These are phyloP conservation scores for Calliphora vomitoria DNA, from an alignment of 2,888 invertebrate genomes.

Conservation along the genomic window DNA sequence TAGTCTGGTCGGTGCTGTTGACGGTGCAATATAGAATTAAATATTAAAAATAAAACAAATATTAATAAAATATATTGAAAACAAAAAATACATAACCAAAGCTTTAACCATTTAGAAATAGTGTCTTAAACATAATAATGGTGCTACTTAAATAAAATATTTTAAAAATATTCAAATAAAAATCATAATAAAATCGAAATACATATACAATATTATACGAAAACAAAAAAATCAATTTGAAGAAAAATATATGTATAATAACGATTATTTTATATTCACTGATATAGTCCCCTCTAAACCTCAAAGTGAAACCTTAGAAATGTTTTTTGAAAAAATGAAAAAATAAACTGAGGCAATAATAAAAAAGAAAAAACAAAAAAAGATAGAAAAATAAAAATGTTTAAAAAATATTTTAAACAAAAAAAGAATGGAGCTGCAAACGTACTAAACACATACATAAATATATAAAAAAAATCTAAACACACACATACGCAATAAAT, in stretches of 20 bases:
- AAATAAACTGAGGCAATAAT: constrained; percentile 38
- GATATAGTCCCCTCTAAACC: constrained; percentile 51
- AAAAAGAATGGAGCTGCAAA: constrained; percentile 64
- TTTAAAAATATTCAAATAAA: neutral
- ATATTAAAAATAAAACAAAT: constrained; percentile 47
- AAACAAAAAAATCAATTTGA: constrained; percentile 49
- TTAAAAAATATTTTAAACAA: constrained; percentile 53
- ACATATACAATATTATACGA: neutral
- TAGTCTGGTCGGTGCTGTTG: constrained; percentile 80
- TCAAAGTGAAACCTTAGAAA: constrained; percentile 69
- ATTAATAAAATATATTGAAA: neutral
- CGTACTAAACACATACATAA: constrained; percentile 55
- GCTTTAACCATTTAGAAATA: constrained; percentile 37
- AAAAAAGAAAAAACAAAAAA: constrained; percentile 33
- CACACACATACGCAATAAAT: constrained; percentile 38
- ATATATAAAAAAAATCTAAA: neutral
- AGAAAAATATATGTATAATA: constrained; percentile 24
- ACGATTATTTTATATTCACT: constrained; percentile 61
- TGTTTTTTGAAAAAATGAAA: constrained; percentile 58
- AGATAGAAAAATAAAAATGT: constrained; percentile 40
- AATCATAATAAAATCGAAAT: neutral
- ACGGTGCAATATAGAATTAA: constrained; percentile 73
- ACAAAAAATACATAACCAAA: constrained; percentile 30
- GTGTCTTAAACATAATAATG: constrained; percentile 24
- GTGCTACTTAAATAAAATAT: constrained; percentile 38